Base-by-base conservation (phyloP, 2,113 vertebrate species). In the Physeter macrocephalus region DNA sequence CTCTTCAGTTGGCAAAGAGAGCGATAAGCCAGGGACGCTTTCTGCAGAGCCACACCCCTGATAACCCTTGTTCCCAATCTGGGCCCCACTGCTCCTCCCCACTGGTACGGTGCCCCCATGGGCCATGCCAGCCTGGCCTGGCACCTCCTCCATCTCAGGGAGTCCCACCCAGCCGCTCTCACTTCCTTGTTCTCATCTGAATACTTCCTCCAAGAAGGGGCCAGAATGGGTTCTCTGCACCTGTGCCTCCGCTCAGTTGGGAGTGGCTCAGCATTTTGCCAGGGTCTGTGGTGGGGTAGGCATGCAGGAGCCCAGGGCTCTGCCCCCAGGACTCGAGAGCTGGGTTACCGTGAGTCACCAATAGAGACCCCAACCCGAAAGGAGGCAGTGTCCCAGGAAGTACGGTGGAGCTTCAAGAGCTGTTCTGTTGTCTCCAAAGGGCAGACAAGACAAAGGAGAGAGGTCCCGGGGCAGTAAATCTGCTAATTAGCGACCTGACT, bases 211-310 rank as follows among this genome's bases (percentile, higher is more conserved):
- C 21, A 29, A 36, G 87, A 88, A 59, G 83, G 78, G 5, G 36
- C 41, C 39, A 43, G 54, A 27, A 23, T 0, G 8, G 14, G 54
- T 36, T 25, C 29, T 31, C 49, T 2, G n/a, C 46, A 1, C 18
- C 61, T 0, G 13, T 11, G 18, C 34, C 43, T 41, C 29, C 8
- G 8, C 15, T 6, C 18, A 8, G 8, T 25, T 4, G 1, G 14
- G 17, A 15, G 49, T 41, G 36, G 36, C 34, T 69, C 29, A 0
- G 49, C 0, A 5, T 36, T 34, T 12, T 21, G 10, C n/a, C 3
- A 1, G 81, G 62, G 71, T 20, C 46, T 66, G 4, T 0, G 1
- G 34, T 21, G 71, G 14, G 25, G n/a, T 5, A 8, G 25, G 43
- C 54, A 4, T 4, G 25, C 34, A 14, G 29, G 25, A 62, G 25